Evolutionary conservation across 2,113 vertebrate species (phyloP).

Genomic region (Prionailurus viverrinus): DNA sequence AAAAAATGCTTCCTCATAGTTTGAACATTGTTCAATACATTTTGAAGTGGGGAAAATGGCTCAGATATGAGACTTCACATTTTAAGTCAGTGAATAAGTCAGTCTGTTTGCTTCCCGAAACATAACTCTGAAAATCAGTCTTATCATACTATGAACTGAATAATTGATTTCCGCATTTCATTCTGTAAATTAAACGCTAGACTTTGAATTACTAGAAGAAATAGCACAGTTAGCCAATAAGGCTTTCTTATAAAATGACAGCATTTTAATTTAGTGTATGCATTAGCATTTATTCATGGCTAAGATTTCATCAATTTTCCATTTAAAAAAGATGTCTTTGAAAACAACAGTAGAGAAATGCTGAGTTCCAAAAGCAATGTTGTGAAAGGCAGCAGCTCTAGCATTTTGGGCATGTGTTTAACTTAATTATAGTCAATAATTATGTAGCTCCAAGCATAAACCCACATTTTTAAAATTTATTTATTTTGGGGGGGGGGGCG

Average conservation of each 20-base stretch:
- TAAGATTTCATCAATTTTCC: constrained; percentile 68
- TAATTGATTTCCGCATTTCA: constrained; percentile 59
- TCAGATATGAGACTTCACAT: neutral
- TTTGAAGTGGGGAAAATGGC: neutral
- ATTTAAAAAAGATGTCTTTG: constrained; percentile 59
- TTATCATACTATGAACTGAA: constrained; percentile 6
- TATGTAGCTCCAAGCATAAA: neutral
- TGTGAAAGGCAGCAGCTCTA: neutral
- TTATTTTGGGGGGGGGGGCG: too few species aligned
- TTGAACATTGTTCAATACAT: neutral
- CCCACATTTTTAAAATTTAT: neutral
- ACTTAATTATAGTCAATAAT: constrained; percentile 31
- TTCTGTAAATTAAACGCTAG: constrained; percentile 68
- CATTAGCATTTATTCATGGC: constrained; percentile 64
- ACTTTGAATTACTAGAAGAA: constrained; percentile 68
- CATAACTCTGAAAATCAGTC: constrained; percentile 49
- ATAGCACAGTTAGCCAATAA: constrained; percentile 64
- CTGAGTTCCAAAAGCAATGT: constrained; percentile 65
- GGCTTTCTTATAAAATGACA: constrained; percentile 67
- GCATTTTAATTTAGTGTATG: constrained; percentile 67
- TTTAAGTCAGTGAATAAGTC: constrained; percentile 32
- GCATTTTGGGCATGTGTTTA: neutral
- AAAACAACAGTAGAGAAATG: constrained; percentile 48
- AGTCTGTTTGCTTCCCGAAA: constrained; percentile 57
- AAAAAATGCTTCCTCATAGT: constrained; percentile 25